Percentiles rank a stretch among this genome's conserved stretches.
These are phyloP conservation scores for Parnassius orleans DNA, from an alignment of 2,888 invertebrate species.

Conservation along the genomic window DNA sequence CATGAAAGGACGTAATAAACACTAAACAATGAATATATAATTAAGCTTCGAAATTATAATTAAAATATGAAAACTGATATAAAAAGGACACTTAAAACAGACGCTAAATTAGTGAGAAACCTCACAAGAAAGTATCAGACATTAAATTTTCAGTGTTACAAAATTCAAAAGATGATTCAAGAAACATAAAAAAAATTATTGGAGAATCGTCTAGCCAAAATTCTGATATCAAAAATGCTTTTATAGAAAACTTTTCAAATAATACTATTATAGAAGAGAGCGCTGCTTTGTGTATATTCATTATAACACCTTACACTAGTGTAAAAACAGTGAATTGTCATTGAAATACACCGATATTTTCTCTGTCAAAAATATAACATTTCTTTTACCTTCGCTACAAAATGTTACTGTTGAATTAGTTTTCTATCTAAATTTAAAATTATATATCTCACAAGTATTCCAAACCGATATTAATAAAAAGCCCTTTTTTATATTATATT, in stretches of 20 bases:
- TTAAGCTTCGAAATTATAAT: background rate
- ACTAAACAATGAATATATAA: background rate
- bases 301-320: constrained; percentile 50
- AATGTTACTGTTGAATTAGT: constrained; percentile 58
- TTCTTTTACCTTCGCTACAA: constrained; percentile 55
- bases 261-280: constrained; percentile 21
- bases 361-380: constrained; percentile 69
- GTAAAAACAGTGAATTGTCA: constrained; percentile 55
- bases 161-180: too few species aligned
- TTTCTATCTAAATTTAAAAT: constrained; percentile 59
- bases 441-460: constrained; percentile 37
- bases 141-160: too few species aligned
- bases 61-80: too few species aligned
- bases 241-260: background rate
- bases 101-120: too few species aligned
- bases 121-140: too few species aligned
- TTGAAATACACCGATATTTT: constrained; percentile 49
- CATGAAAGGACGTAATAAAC: too few species aligned
- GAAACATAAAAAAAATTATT: too few species aligned
- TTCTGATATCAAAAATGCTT: too few species aligned
- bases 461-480: too few species aligned
- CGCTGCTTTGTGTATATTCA: constrained; percentile 31
- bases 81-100: background rate
- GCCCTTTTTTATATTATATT: too few species aligned
- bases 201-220: too few species aligned